phyloP scores from a whole-genome alignment of 2,888 invertebrate genomes.

The Pachymerium ferrugineum region DNA sequence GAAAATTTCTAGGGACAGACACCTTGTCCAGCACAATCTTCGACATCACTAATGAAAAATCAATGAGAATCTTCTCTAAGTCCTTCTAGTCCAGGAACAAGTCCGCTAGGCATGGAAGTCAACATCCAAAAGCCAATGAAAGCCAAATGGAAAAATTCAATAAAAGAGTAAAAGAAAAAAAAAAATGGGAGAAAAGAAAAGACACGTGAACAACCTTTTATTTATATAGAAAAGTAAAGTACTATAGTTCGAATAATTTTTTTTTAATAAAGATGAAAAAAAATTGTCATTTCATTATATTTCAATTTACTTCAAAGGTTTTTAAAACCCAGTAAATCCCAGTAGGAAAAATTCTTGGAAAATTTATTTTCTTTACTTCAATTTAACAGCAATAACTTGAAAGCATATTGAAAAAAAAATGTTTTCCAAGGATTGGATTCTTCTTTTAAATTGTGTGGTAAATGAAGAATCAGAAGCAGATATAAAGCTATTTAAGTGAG shows the following conservation, averaged over 20 bases:
- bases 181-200: not conserved
- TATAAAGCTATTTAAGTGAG: not conserved
- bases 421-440: not conserved
- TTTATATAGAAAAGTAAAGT: not conserved
- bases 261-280: too few relatives aligned
- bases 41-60: not conserved
- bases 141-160: slow-evolving; percentile 4
- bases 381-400: not conserved
- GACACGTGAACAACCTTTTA: not conserved
- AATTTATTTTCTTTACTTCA: not conserved
- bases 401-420: not conserved
- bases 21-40: not conserved
- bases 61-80: slow-evolving; percentile 4
- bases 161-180: not conserved
- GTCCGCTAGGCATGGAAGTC: not conserved
- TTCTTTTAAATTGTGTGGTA: not conserved
- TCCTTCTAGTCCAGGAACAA: not conserved
- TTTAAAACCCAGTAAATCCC: too few relatives aligned
- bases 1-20: not conserved
- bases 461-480: not conserved
- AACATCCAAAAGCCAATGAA: slow-evolving; percentile 9
- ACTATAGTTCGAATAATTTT: too few relatives aligned
- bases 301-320: too few relatives aligned
- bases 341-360: not conserved
- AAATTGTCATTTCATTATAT: too few relatives aligned